Evolutionary conservation across 2,797 vertebrate species (phyloP).

Genomic region (Gymnoscopelus microlampas): DNA sequence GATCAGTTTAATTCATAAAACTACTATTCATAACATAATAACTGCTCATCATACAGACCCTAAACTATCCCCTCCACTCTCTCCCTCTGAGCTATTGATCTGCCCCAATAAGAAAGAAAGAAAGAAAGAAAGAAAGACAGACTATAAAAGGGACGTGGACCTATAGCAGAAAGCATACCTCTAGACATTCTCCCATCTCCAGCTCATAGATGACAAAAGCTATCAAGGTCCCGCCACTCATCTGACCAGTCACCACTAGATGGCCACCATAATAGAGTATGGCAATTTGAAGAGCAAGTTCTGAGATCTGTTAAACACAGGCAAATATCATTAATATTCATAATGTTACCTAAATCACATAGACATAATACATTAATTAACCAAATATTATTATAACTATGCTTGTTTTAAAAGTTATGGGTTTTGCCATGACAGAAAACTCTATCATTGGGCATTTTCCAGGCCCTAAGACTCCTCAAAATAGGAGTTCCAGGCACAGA

Average conservation of each 20-base stretch:
- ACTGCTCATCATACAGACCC: too few relatives aligned
- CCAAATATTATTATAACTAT: not conserved
- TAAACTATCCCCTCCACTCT: too few relatives aligned
- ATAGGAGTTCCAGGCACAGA: too few relatives aligned
- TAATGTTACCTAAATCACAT: not conserved
- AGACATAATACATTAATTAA: not conserved
- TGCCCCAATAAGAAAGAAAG: too few relatives aligned
- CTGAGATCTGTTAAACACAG: constrained; percentile 83
- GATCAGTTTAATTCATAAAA: not conserved
- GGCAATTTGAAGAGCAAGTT: constrained; percentile 89
- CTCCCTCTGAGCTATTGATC: too few relatives aligned
- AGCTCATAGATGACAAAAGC: constrained; percentile 95
- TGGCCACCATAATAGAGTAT: constrained; percentile 94
- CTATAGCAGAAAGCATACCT: constrained; percentile 72
- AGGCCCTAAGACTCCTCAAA: too few relatives aligned
- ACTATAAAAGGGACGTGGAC: not conserved
- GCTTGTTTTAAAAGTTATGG: too few relatives aligned
- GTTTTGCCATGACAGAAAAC: too few relatives aligned
- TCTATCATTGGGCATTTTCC: too few relatives aligned
- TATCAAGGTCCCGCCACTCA: constrained; percentile 89
- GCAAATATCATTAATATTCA: not conserved
- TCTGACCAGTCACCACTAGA: constrained; percentile 89
- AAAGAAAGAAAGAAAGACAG: too few relatives aligned
- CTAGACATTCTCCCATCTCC: constrained; percentile 90
- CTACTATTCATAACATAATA: not conserved